These are phyloP conservation scores for Tragelaphus buxtoni DNA, from an alignment of 2,113 vertebrate genomes.

Conservation along the genomic window DNA sequence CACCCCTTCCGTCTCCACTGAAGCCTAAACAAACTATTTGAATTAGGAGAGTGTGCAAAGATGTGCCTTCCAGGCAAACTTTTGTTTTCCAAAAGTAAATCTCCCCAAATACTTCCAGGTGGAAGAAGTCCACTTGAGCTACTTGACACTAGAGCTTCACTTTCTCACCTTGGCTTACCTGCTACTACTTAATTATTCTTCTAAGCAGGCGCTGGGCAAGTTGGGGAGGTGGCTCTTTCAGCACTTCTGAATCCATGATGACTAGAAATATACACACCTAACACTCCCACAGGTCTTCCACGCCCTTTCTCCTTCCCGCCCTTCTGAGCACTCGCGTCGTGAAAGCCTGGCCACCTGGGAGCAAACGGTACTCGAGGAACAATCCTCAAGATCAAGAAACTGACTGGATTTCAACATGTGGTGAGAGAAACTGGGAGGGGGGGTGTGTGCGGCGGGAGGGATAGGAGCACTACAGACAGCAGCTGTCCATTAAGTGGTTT, in stretches of 20 bases:
- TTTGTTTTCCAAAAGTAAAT: slow-evolving; percentile 55
- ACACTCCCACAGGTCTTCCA: neutral
- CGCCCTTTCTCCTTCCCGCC: neutral
- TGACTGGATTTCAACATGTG: slow-evolving; percentile 43
- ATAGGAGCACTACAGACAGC: neutral
- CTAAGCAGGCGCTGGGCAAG: neutral
- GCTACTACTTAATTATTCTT: slow-evolving; percentile 41
- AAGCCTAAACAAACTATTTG: neutral
- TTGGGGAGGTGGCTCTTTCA: neutral
- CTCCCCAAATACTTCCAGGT: slow-evolving; percentile 57
- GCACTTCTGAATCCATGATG: neutral
- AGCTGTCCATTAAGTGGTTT: slow-evolving; percentile 54
- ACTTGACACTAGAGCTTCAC: slow-evolving; percentile 8
- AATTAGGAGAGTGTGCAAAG: neutral
- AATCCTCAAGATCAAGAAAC: slow-evolving; percentile 21
- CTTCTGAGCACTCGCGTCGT: neutral
- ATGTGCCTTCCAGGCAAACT: slow-evolving; percentile 53
- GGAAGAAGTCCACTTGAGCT: slow-evolving; percentile 56
- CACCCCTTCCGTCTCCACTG: neutral
- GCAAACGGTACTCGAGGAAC: slow-evolving; percentile 14
- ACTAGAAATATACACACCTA: neutral
- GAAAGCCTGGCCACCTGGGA: slow-evolving; percentile 20
- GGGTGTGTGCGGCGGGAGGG: rapidly evolving
- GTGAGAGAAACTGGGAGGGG: neutral
- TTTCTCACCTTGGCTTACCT: slow-evolving; percentile 44